These are phyloP conservation scores for Formica aserva DNA, from an alignment of 2,888 invertebrate genomes.

Conservation along the genomic window DNA sequence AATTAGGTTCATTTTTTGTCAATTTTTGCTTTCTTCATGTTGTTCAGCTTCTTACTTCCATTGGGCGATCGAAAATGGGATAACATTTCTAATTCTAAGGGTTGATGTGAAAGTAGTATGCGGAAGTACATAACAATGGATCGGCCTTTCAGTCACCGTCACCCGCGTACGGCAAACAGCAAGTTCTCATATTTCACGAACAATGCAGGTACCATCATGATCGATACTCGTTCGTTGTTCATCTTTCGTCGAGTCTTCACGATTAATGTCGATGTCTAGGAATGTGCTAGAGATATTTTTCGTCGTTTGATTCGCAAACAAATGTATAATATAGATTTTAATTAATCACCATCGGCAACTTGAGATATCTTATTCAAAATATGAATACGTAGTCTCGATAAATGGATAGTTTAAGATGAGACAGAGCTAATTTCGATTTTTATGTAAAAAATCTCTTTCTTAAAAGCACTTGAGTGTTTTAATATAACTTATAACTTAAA, in stretches of 20 bases:
- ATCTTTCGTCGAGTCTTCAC: conserved; percentile 46
- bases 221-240: conserved; percentile 53
- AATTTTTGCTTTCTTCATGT: background rate
- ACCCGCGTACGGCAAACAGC: conserved; percentile 44
- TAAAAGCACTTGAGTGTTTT: background rate
- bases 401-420: background rate
- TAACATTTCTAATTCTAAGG: conserved; percentile 28
- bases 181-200: conserved; percentile 54
- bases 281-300: conserved; percentile 14
- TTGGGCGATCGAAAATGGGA: conserved; percentile 13
- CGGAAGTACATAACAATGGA: conserved; percentile 27
- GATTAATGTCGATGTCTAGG: conserved; percentile 8
- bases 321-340: conserved; percentile 33
- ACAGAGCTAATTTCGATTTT: background rate
- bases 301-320: background rate
- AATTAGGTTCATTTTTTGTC: background rate
- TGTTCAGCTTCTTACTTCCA: background rate
- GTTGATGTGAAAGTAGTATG: background rate
- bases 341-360: conserved; percentile 36
- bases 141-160: conserved; percentile 29
- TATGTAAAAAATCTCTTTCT: background rate
- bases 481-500: background rate
- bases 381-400: background rate
- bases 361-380: background rate
- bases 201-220: conserved; percentile 55